Percentiles rank a stretch among this genome's conserved stretches.
Conservation (phyloP, 2,797 vertebrate genomes). For the Parotocinclus haroldoi region DNA sequence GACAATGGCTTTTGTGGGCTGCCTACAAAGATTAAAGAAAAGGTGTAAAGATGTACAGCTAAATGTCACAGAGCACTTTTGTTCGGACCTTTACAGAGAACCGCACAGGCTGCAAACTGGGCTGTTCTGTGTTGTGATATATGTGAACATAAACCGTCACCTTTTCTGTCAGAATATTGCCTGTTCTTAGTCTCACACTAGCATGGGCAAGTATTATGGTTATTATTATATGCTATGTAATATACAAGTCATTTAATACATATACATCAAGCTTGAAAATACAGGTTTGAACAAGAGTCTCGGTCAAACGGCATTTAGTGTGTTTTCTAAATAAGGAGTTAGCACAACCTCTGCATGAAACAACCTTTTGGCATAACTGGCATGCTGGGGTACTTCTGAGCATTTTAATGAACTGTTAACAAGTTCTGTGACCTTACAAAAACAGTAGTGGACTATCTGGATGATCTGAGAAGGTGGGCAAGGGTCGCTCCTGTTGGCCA, state of each 20-base stretch:
- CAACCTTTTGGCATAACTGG: not conserved
- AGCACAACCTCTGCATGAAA: too few relatives aligned
- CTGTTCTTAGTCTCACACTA: not conserved
- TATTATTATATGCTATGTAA: too few relatives aligned
- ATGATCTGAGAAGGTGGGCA: too few relatives aligned
- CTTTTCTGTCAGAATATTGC: slow-evolving; percentile 45
- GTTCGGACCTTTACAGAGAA: slow-evolving; percentile 26
- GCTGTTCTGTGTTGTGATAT: slow-evolving; percentile 40
- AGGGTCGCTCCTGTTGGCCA: too few relatives aligned
- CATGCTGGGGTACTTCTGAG: too few relatives aligned
- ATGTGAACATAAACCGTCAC: slow-evolving; percentile 45
- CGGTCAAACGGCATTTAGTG: too few relatives aligned
- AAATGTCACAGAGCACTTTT: slow-evolving; percentile 35
- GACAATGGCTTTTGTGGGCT: slow-evolving; percentile 34
- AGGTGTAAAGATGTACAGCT: slow-evolving; percentile 41
- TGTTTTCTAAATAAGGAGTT: too few relatives aligned
- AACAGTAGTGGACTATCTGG: too few relatives aligned
- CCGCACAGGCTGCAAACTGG: slow-evolving; percentile 34
- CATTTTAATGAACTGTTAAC: not conserved
- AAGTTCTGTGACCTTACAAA: too few relatives aligned
- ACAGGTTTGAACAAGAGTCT: too few relatives aligned
- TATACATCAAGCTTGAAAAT: too few relatives aligned
- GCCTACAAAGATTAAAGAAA: slow-evolving; percentile 33
- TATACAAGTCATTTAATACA: too few relatives aligned
- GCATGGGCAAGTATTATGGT: not conserved